Conservation (phyloP, 2,888 invertebrate genomes). For the Drosophila acutilabella region DNA sequence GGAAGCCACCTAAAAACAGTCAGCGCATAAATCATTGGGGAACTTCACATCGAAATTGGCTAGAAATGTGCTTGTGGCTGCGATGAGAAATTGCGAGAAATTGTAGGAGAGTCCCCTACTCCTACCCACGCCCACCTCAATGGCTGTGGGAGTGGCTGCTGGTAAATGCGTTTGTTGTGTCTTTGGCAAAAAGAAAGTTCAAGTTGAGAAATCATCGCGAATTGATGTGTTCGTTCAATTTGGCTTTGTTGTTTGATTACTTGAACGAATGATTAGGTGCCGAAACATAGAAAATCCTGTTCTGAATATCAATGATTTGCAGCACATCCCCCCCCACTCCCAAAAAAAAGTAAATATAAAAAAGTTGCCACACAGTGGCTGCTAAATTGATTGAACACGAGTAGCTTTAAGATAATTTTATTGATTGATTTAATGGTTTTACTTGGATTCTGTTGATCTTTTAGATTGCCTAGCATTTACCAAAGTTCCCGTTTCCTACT, state of each 20-base stretch:
- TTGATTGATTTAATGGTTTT: constrained; percentile 58
- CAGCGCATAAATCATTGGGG: constrained; percentile 73
- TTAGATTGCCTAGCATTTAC: constrained; percentile 34
- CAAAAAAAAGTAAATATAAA: not conserved
- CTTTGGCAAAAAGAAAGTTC: constrained; percentile 21
- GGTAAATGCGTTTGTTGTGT: constrained; percentile 68
- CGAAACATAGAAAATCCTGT: constrained; percentile 52
- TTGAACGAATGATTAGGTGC: constrained; percentile 65
- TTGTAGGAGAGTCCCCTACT: not conserved
- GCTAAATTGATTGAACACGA: constrained; percentile 57
- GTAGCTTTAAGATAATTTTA: constrained; percentile 55
- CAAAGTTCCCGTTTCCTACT: not conserved
- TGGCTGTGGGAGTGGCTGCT: not conserved
- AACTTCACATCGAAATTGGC: constrained; percentile 69
- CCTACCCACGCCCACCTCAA: not conserved
- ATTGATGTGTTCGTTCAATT: constrained; percentile 64
- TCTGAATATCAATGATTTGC: constrained; percentile 56
- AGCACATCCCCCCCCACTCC: not conserved
- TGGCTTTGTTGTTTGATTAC: constrained; percentile 69
- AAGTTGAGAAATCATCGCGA: constrained; percentile 64
- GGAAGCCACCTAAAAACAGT: constrained; percentile 52
- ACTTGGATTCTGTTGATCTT: constrained; percentile 40
- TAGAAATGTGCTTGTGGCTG: constrained; percentile 53
- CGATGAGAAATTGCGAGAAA: constrained; percentile 53
- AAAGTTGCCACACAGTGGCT: constrained; percentile 17